Evolutionary conservation across 2,888 invertebrate species (phyloP), one percentile per base, ranked within the genome.

Genomic region (Adelognathus sp.): DNA sequence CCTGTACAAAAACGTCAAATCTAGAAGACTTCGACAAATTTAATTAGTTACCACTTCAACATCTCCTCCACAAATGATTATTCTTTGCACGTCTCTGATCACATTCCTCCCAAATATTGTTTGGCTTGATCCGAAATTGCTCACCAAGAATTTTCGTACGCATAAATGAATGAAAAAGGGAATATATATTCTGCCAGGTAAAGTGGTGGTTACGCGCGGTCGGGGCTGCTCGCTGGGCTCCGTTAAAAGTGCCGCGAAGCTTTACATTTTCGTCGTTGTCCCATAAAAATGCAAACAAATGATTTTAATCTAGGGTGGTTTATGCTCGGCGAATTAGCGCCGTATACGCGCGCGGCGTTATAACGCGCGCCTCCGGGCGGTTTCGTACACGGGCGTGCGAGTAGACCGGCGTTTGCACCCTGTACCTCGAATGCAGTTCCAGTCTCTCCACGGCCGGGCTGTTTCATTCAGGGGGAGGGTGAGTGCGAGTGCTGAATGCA

Each of bases 261-360:
- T 80, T 74, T 75, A 71, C 78, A 76, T 77, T 81, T 81, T 78
- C 79, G 72, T 60, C 72, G 75, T 69, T n/a, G 76, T 74, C 81
- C 76, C 82, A 79, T 82, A 82, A 82, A 81, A 81, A 82, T 79
- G 73, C 72, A 82, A 82, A 81, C 78, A 82, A 82, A 82, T 82
- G 77, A 82, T 81, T 81, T 82, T 81, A 82, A 82, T 82, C 81
- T 81, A 71, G 79, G 39, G 77, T 81, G 79, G 73, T 82, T 82
- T 81, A 82, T 80, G 77, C 73, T 61, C 73, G 41, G 75, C 72
- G 76, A 78, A 81, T 82, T 79, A 82, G 70, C 77, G 76, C 75
- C 70, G 64, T 76, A 79, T 76, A 39, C 71, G 60, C 56, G 64
- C n/a, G n/a, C n/a, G 14, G 36, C 69, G 72, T 79, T 72, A 69